phyloP scores from a whole-genome alignment of 2,113 vertebrate genomes.

The Anoura caudifer region DNA sequence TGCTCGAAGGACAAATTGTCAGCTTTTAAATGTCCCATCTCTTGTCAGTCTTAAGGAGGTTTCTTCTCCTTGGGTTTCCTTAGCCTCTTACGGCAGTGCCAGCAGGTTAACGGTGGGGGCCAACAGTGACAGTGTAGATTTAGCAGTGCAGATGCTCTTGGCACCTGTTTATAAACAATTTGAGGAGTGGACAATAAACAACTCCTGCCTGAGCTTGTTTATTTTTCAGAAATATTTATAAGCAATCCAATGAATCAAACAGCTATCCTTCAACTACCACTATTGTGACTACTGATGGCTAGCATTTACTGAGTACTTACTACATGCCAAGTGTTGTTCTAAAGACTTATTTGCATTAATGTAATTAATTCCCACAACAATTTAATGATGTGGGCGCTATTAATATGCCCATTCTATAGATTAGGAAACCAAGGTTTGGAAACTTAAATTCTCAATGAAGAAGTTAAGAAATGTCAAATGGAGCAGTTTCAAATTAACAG shows the following conservation, averaged over 20 bases:
- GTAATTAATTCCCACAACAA: background rate
- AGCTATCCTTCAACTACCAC: background rate
- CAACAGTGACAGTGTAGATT: background rate
- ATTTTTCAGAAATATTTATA: conserved; percentile 4
- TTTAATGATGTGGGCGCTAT: background rate
- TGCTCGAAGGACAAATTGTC: background rate
- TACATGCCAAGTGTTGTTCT: background rate
- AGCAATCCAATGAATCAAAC: background rate
- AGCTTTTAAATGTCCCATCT: background rate
- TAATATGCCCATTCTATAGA: background rate
- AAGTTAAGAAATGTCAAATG: background rate
- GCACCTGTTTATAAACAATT: background rate
- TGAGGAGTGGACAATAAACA: background rate
- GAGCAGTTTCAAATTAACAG: background rate
- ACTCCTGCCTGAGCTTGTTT: background rate
- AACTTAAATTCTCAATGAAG: background rate
- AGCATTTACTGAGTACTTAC: background rate
- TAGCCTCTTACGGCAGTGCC: background rate
- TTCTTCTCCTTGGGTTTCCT: background rate
- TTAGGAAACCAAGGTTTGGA: background rate
- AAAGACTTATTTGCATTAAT: background rate
- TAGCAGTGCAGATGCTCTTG: background rate
- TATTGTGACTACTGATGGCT: background rate
- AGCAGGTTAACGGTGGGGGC: background rate
- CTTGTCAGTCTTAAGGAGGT: background rate